Conservation (phyloP, 1,140 invertebrate species). For the Onthophagus taurus region DNA sequence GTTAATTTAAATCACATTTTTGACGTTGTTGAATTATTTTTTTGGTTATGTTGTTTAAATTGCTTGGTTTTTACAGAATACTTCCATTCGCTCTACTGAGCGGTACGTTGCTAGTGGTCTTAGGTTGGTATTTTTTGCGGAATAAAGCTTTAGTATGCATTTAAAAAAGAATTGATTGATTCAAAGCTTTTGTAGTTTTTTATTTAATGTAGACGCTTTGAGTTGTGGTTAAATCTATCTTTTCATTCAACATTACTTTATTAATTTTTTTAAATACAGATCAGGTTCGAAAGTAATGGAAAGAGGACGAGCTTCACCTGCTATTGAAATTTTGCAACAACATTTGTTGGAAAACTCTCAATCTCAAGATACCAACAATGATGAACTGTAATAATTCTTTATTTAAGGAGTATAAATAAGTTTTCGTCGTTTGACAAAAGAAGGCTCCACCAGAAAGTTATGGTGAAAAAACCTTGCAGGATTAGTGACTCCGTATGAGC, state of each 20-base stretch:
- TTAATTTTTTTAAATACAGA: slow-evolving; percentile 31
- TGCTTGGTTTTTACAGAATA: slow-evolving; percentile 29
- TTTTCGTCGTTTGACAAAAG: no score
- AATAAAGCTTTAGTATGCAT: background rate
- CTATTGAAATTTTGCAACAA: slow-evolving; percentile 43
- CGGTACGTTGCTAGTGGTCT: slow-evolving; percentile 26
- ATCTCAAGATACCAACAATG: slow-evolving; percentile 41
- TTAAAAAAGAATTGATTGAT: background rate
- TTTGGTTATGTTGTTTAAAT: slow-evolving; percentile 12
- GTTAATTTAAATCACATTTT: background rate
- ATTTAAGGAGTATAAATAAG: background rate
- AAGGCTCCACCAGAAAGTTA: no score
- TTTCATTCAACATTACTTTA: no score
- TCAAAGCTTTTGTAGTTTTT: background rate
- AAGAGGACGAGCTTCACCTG: slow-evolving; percentile 50
- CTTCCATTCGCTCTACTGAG: slow-evolving; percentile 26
- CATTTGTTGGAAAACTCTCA: slow-evolving; percentile 35
- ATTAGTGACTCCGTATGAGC: no score
- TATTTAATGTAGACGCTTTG: no score
- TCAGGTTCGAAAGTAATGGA: slow-evolving; percentile 61
- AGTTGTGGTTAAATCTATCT: no score
- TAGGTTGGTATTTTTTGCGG: slow-evolving; percentile 23
- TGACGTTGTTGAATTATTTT: slow-evolving; percentile 9
- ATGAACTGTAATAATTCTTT: slow-evolving; percentile 48
- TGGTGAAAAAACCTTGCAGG: no score